Base-by-base conservation (phyloP, 2,888 invertebrate genomes). In the Philonicus albiceps region DNA sequence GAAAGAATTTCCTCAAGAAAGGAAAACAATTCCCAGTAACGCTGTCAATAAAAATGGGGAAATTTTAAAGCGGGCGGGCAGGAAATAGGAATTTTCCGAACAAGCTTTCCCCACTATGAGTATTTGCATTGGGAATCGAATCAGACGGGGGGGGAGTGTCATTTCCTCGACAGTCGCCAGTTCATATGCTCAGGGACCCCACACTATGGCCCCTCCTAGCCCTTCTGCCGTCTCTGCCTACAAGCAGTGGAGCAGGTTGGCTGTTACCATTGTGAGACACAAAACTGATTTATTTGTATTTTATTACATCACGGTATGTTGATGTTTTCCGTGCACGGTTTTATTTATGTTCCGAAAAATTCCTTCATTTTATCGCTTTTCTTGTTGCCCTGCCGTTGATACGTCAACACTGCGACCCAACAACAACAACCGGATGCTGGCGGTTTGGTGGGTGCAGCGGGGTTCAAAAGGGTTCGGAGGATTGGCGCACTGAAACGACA, bases 281-380 rank as follows among this genome's bases (percentile, higher is more conserved):
- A 86, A 83, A 87, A 87, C 85, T 88, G 88, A 88, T 88, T 88
- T 88, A 88, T 88, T 88, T 87, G 85, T 78, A 87, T 88, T 88
- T 88, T 88, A 88, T 88, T 88, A 87, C 86, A 87, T 88, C 86
- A 86, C 85, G 75, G 80, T 84, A 87, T 85, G 83, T 86, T 85
- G 86, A 86, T 86, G 87, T 87, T 84, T 73, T 84, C 49, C 73
- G 87, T 84, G 86, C 83, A 86, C 76, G 74, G 86, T 87, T 86
- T 86, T 86, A 83, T 87, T 87, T 87, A 87, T 87, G 87, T 86
- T 76, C 81, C 81, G 80, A 81, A 87, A 86, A 86, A 74, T 85
- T 85, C 86, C 27, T 84, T 84, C 84, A 84, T 84, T 85, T 75
- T 85, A 85, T 85, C 74, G 85, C 53, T 85, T 27, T 75, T 53